Base-by-base conservation (phyloP, 2,113 vertebrate genomes). In the Tamias sibiricus region DNA sequence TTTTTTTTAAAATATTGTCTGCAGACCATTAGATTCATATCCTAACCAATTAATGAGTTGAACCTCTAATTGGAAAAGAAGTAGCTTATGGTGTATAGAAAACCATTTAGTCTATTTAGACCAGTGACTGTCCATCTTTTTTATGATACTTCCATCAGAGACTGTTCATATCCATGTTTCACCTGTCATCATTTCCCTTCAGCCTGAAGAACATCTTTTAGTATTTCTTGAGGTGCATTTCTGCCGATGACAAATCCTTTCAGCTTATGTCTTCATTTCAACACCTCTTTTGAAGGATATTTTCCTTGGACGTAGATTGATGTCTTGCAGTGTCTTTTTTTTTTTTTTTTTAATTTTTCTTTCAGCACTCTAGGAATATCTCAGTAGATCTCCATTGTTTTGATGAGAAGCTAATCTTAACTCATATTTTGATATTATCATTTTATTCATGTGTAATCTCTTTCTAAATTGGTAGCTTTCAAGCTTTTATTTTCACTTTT, bases 1-100 rank as follows among this genome's bases (percentile, higher is more conserved):
- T 30, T 64, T 64, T 93, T 90, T 30, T 37, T 13, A 30, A 77
- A 68, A 83, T 52, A 40, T 69, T 96, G 16, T 87, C 79, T 92
- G 47, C 20, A 81, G 75, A n/a, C n/a, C 22, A 32, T 54, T 87
- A 54, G 52, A 49, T 72, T 72, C 28, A 8, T 80, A 26, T 69
- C 22, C 49, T 71, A 75, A 59, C 8, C 7, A 62, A 37, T 52
- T 30, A 81, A 74, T n/a, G 47, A 37, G 54, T 35, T 83, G 52
- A 87, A 69, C 32, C 26, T 95, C 57, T 95, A 57, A 49, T 40
- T 83, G 66, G 91, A 52, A 59, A 75, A 82, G 76, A 72, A 37
- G 85, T 87, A 52, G 22, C 42, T 66, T 32, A 32, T 9, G 8
- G 10, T 22, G 3, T 30, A 6, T 37, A 35, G 76, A 54, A 57